Evolutionary conservation across 2,797 vertebrate genomes (phyloP).

Genomic region (Spea hammondii): DNA sequence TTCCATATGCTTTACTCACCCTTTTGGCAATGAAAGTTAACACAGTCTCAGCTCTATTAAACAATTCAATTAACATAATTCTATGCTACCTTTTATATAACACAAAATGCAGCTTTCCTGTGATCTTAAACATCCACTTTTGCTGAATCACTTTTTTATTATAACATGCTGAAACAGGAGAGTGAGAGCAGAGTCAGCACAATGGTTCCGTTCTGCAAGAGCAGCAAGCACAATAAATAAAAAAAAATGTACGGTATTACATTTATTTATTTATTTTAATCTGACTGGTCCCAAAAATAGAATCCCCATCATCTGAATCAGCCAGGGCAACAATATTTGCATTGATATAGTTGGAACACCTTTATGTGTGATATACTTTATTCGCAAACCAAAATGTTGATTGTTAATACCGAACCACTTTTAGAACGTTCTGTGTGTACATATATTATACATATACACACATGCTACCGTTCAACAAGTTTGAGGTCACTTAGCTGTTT

Average conservation of each 20-base stretch:
- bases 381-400: too few species aligned
- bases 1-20: too few species aligned
- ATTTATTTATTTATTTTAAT: slow-evolving; percentile 42
- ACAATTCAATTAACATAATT: too few species aligned
- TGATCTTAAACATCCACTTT: slow-evolving; percentile 49
- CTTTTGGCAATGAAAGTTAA: too few species aligned
- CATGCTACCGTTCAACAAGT: too few species aligned
- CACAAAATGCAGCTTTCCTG: slow-evolving; percentile 29
- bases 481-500: too few species aligned
- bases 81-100: slow-evolving; percentile 9
- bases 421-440: too few species aligned
- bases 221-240: slow-evolving; percentile 46
- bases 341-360: not conserved
- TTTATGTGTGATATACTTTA: not conserved
- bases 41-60: too few species aligned
- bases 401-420: too few species aligned
- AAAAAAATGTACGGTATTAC: too few species aligned
- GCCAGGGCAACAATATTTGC: not conserved
- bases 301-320: too few species aligned
- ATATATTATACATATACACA: too few species aligned
- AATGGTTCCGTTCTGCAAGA: slow-evolving; percentile 54
- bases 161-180: slow-evolving; percentile 53
- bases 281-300: slow-evolving; percentile 1
- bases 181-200: slow-evolving; percentile 49
- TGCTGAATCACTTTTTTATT: slow-evolving; percentile 56